phyloP scores from a whole-genome alignment of 2,888 invertebrate species.

The Mythimna impura region DNA sequence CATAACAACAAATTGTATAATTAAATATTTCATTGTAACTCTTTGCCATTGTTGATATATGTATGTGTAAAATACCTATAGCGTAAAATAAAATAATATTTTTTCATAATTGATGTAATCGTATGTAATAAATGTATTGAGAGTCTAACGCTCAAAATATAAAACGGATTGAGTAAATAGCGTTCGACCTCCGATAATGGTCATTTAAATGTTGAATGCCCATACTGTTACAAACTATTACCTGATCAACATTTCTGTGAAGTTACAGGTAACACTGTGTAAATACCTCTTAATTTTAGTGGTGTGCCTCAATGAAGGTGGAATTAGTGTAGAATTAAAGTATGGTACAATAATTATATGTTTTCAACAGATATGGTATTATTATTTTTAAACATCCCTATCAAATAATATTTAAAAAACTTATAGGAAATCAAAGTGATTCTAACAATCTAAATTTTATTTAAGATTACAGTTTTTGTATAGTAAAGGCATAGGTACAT shows the following conservation, averaged over 20 bases:
- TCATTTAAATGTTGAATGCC: constrained; percentile 51
- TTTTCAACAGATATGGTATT: constrained; percentile 60
- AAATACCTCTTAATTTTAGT: constrained; percentile 64
- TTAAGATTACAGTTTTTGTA: constrained; percentile 7
- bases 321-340: constrained; percentile 67
- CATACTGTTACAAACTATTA: constrained; percentile 35
- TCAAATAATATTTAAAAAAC: background rate
- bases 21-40: constrained; percentile 50
- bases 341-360: constrained; percentile 74
- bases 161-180: constrained; percentile 41
- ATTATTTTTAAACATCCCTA: constrained; percentile 33
- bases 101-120: constrained; percentile 62
- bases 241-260: constrained; percentile 49
- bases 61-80: constrained; percentile 50
- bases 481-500: background rate
- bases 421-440: background rate
- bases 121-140: constrained; percentile 43
- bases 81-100: constrained; percentile 58
- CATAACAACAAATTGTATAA: constrained; percentile 41
- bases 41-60: constrained; percentile 55
- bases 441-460: constrained; percentile 11
- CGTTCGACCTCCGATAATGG: constrained; percentile 31
- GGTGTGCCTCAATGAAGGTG: constrained; percentile 59
- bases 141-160: constrained; percentile 57
- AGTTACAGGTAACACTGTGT: constrained; percentile 59